phyloP scores from a whole-genome alignment of 2,797 vertebrate species.

The Vireo griseus region DNA sequence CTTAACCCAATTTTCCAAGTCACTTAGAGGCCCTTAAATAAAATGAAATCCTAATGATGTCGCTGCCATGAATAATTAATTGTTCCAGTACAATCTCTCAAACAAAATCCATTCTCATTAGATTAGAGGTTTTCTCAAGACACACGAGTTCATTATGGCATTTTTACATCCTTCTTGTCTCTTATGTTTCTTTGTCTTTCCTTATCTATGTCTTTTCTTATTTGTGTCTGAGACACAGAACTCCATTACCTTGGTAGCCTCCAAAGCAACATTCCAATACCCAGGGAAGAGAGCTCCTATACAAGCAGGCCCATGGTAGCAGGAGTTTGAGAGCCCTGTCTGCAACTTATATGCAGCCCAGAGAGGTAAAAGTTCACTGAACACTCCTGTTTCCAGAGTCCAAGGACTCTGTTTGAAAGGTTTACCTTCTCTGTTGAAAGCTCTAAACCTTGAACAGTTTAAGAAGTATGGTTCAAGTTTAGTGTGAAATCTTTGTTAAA shows the following conservation, averaged over 20 bases:
- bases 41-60: constrained; percentile 93
- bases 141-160: constrained; percentile 81
- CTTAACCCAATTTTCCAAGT: constrained; percentile 89
- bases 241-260: background rate
- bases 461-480: background rate
- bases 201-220: constrained; percentile 50
- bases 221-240: constrained; percentile 28
- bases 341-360: background rate
- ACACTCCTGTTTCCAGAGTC: background rate
- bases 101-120: constrained; percentile 97
- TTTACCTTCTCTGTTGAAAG: background rate
- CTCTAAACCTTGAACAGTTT: background rate
- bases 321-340: background rate
- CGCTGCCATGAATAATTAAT: constrained; percentile 99
- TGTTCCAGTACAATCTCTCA: constrained; percentile 83
- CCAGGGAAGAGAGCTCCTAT: background rate
- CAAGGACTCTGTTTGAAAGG: background rate
- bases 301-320: background rate
- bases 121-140: constrained; percentile 89
- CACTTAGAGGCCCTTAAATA: constrained; percentile 84
- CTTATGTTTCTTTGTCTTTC: constrained; percentile 55
- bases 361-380: background rate
- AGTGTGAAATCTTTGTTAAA: background rate
- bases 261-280: background rate
- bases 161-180: constrained; percentile 70